phyloP scores from a whole-genome alignment of 2,797 vertebrate species.

The Bradypodion ventrale region DNA sequence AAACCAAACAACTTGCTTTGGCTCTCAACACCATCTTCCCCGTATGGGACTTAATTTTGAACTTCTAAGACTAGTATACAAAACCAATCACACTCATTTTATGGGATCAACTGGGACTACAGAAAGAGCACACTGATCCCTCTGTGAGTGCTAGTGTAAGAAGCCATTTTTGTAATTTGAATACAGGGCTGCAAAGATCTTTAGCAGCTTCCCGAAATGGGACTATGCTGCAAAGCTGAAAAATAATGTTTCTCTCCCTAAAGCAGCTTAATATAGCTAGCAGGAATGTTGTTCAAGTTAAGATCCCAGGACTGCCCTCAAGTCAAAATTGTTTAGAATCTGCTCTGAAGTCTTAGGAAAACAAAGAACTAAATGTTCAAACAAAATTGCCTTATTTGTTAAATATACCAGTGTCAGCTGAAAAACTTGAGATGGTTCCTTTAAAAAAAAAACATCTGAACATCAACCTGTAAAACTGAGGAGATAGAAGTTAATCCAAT shows the following conservation, averaged over 20 bases:
- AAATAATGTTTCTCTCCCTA: constrained; percentile 8
- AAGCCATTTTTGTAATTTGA: constrained; percentile 20
- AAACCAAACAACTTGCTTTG: constrained; percentile 47
- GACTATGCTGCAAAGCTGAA: neutral
- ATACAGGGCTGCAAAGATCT: constrained; percentile 12
- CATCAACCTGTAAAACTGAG: neutral
- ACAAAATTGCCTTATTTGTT: neutral
- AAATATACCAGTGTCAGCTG: neutral
- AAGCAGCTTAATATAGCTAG: constrained; percentile 11
- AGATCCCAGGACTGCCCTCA: neutral
- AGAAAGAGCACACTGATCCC: constrained; percentile 21
- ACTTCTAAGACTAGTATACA: constrained; percentile 29
- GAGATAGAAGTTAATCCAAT: neutral
- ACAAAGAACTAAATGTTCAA: neutral
- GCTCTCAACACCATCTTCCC: constrained; percentile 16
- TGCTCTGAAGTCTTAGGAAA: neutral
- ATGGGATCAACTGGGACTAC: constrained; percentile 39
- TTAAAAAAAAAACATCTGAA: neutral
- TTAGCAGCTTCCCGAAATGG: neutral
- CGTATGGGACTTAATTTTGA: constrained; percentile 40
- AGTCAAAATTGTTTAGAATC: neutral
- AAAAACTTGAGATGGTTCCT: neutral
- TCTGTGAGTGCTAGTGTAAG: constrained; percentile 15
- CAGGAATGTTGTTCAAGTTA: neutral
- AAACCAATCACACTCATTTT: constrained; percentile 35